Percentiles rank a stretch among this genome's conserved stretches.
These are phyloP conservation scores for Thereva unica DNA, from an alignment of 2,888 invertebrate species.

Conservation along the genomic window DNA sequence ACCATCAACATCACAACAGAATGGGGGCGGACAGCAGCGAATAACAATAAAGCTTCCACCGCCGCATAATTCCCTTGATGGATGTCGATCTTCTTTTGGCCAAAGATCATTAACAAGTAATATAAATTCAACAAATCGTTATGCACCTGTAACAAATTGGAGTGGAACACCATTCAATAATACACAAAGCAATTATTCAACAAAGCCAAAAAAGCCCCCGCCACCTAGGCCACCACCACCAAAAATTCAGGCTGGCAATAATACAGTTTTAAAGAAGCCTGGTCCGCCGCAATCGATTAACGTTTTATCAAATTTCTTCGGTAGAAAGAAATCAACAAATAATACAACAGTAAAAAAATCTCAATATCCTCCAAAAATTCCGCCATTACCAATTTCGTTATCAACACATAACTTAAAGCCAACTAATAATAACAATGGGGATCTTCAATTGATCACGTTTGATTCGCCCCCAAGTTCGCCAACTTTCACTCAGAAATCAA, in stretches of 20 bases:
- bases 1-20: constrained; percentile 46
- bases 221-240: constrained; percentile 58
- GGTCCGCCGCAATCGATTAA: constrained; percentile 49
- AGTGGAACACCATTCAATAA: background rate
- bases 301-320: constrained; percentile 54
- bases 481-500: constrained; percentile 73
- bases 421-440: constrained; percentile 31
- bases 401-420: background rate
- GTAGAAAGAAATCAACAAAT: constrained; percentile 42
- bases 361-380: background rate
- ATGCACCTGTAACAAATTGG: background rate
- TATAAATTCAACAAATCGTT: constrained; percentile 4
- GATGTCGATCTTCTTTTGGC: background rate
- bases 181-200: background rate
- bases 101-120: constrained; percentile 30
- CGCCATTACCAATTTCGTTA: background rate
- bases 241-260: constrained; percentile 49
- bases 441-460: constrained; percentile 67
- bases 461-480: constrained; percentile 76
- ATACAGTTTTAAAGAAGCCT: constrained; percentile 41
- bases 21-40: constrained; percentile 47
- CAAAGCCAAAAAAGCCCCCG: constrained; percentile 49
- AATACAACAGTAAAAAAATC: constrained; percentile 1
- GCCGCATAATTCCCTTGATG: constrained; percentile 45
- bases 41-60: constrained; percentile 52